Conservation (phyloP, 2,797 vertebrate species). For the Poeciliopsis infans region DNA sequence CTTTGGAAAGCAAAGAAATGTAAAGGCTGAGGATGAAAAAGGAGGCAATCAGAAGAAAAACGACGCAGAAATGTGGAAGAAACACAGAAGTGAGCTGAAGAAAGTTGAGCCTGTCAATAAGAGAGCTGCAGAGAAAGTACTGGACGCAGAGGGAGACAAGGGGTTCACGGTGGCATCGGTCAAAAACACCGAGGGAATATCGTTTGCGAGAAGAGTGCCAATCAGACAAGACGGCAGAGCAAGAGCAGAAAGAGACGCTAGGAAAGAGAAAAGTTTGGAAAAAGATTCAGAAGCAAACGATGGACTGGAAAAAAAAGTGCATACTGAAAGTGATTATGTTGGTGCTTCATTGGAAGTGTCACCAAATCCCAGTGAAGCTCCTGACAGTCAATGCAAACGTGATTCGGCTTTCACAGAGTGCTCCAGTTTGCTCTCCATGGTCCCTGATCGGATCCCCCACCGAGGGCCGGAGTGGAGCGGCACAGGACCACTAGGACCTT, state of each 20-base stretch:
- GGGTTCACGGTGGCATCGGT: conserved; percentile 72
- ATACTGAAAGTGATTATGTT: conserved; percentile 8
- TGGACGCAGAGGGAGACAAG: conserved; percentile 45
- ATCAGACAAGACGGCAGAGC: conserved; percentile 69
- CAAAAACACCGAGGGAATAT: conserved; percentile 72
- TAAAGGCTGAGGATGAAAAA: conserved; percentile 37
- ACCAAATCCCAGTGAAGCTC: not conserved
- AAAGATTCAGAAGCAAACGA: conserved; percentile 33
- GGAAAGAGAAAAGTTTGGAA: conserved; percentile 35
- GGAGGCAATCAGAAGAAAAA: not conserved
- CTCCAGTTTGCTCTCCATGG: conserved; percentile 41
- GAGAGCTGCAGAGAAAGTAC: conserved; percentile 33
- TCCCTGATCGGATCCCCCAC: conserved; percentile 23
- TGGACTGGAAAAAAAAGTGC: conserved; percentile 12
- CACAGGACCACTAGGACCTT: conserved; percentile 30
- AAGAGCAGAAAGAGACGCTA: conserved; percentile 49
- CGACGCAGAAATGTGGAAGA: conserved; percentile 28
- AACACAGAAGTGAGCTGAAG: conserved; percentile 34
- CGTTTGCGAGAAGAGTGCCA: conserved; percentile 69
- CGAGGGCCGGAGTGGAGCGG: conserved; percentile 48
- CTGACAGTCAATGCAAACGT: conserved; percentile 34
- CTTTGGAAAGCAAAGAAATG: conserved; percentile 38
- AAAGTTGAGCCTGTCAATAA: conserved; percentile 37
- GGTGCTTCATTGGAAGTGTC: conserved; percentile 5
- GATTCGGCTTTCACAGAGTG: conserved; percentile 59